Conservation (phyloP, 2,888 invertebrate species). For the Neoaliturus tenellus region DNA sequence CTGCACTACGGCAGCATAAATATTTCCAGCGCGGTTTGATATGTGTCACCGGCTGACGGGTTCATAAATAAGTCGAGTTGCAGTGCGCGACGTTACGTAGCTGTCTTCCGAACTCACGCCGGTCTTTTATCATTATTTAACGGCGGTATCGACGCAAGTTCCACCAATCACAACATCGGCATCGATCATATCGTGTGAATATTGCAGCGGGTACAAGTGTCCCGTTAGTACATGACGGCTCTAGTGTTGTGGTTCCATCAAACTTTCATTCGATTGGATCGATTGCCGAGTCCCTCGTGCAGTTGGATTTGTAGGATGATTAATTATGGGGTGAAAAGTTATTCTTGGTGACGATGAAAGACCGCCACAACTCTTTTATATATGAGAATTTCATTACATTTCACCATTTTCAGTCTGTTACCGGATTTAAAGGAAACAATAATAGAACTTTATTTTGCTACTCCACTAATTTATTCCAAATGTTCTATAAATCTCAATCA, state of each 20-base stretch:
- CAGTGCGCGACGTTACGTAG: background rate
- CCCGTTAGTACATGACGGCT: background rate
- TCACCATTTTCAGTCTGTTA: too few relatives aligned
- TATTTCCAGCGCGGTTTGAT: slow-evolving; percentile 42
- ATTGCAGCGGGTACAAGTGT: background rate
- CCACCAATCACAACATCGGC: background rate
- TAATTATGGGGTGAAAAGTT: too few relatives aligned
- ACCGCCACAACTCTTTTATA: too few relatives aligned
- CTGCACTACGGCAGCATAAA: slow-evolving; percentile 41
- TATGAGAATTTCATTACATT: too few relatives aligned
- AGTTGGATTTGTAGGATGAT: too few relatives aligned
- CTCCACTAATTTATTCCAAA: too few relatives aligned
- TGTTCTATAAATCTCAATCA: too few relatives aligned
- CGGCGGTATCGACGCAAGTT: background rate
- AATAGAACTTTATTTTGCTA: too few relatives aligned
- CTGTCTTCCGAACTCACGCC: background rate
- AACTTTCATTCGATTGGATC: too few relatives aligned
- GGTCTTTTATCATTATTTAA: slow-evolving; percentile 23
- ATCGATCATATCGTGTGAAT: slow-evolving; percentile 8
- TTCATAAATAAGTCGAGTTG: slow-evolving; percentile 46
- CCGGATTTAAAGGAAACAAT: too few relatives aligned
- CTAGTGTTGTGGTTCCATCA: background rate
- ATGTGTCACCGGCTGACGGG: slow-evolving; percentile 48
- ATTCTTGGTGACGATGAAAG: too few relatives aligned
- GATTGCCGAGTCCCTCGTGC: too few relatives aligned